A percentile compares a stretch with the other conserved stretches of the same genome.
These are phyloP conservation scores for Tenrec ecaudatus DNA, from an alignment of 2,113 vertebrate species.

Conservation along the genomic window DNA sequence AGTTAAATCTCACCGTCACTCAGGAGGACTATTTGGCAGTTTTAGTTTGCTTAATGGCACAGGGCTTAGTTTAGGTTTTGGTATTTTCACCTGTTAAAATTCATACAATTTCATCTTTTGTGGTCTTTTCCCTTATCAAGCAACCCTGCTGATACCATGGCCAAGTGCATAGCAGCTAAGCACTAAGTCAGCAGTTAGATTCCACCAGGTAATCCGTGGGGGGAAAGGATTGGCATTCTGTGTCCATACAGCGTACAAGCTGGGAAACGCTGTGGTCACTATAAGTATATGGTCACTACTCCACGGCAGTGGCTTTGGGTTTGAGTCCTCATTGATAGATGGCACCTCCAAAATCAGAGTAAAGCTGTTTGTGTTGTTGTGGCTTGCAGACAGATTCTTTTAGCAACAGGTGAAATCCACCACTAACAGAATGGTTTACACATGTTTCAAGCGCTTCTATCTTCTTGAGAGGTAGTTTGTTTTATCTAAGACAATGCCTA, in stretches of 20 bases:
- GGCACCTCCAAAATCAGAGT: not conserved
- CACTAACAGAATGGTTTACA: not conserved
- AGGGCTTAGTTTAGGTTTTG: no score
- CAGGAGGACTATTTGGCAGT: not conserved
- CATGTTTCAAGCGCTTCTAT: not conserved
- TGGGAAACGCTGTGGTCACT: not conserved
- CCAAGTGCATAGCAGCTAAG: not conserved
- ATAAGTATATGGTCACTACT: not conserved
- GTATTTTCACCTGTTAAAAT: not conserved
- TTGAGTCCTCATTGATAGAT: not conserved
- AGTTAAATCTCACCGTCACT: not conserved
- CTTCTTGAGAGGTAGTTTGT: constrained; percentile 16
- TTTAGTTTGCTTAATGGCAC: not conserved
- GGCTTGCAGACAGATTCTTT: not conserved
- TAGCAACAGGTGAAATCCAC: not conserved
- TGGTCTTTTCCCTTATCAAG: not conserved
- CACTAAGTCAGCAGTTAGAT: not conserved
- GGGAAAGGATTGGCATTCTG: no score
- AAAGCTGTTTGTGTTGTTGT: not conserved
- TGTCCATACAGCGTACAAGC: not conserved
- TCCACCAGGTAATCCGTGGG: not conserved
- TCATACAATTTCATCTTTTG: not conserved
- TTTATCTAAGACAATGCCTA: constrained; percentile 6
- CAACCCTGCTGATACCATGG: not conserved
- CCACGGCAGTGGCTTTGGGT: not conserved